These are phyloP conservation scores for Lithophane socia DNA, from an alignment of 2,888 invertebrate species.

Conservation along the genomic window DNA sequence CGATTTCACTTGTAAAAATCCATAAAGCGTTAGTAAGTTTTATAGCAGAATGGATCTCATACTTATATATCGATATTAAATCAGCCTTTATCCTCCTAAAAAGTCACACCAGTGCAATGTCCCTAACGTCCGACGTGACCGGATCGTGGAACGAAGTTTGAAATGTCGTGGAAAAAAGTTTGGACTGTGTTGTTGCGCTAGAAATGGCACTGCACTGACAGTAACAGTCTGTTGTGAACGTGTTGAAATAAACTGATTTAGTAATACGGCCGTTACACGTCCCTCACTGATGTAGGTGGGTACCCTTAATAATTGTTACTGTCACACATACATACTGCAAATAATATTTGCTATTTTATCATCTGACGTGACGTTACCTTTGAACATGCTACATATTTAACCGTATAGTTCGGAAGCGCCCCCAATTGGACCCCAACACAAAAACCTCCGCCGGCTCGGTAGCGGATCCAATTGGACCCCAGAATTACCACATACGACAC, in stretches of 20 bases:
- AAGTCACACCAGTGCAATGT: background rate
- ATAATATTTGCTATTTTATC: background rate
- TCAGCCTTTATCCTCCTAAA: background rate
- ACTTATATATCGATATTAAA: slow-evolving; percentile 13
- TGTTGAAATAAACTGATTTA: background rate
- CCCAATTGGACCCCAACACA: no score
- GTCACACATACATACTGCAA: no score
- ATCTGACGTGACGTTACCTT: background rate
- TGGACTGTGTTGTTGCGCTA: background rate
- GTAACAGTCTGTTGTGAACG: background rate
- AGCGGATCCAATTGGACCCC: no score
- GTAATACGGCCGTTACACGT: no score
- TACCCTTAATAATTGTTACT: no score
- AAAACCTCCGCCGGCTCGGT: no score
- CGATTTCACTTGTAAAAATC: slow-evolving; percentile 3
- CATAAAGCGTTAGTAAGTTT: slow-evolving; percentile 10
- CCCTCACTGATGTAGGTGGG: no score
- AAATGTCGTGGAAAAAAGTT: background rate
- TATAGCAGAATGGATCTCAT: background rate
- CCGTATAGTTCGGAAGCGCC: no score
- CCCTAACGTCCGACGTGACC: slow-evolving; percentile 6
- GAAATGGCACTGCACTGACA: background rate
- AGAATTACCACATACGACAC: no score
- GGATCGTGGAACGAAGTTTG: background rate
- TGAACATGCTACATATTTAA: no score